phyloP scores from a whole-genome alignment of 2,888 invertebrate species.

The Pammene aurita region DNA sequence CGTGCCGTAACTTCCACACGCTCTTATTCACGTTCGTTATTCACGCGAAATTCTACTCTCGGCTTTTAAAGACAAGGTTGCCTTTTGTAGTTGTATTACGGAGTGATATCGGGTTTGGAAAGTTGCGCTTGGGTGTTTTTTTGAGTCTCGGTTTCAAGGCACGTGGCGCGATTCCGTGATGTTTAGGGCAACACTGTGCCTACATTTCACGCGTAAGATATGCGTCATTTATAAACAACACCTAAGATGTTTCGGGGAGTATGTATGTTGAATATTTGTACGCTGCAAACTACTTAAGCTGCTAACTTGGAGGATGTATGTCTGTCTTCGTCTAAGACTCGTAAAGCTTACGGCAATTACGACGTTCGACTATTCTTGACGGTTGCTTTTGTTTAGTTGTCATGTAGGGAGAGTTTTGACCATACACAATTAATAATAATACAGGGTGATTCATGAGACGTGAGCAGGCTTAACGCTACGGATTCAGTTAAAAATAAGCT shows the following conservation, averaged over 20 bases:
- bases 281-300: too few species aligned
- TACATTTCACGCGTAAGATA: constrained; percentile 29
- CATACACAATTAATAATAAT: too few species aligned
- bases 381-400: too few species aligned
- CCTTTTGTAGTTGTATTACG: neutral
- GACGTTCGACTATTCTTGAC: too few species aligned
- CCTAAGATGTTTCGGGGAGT: constrained; percentile 7
- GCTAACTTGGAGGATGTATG: too few species aligned
- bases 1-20: neutral
- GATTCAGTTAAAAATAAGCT: too few species aligned
- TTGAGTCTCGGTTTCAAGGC: constrained; percentile 34
- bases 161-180: constrained; percentile 25
- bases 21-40: neutral
- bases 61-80: neutral
- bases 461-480: too few species aligned
- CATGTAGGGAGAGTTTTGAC: too few species aligned
- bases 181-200: constrained; percentile 29
- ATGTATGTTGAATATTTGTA: neutral
- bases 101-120: neutral
- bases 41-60: neutral
- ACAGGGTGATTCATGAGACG: too few species aligned
- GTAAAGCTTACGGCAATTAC: too few species aligned
- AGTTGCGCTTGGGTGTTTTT: neutral
- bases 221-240: constrained; percentile 31
- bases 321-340: too few species aligned